Conservation (phyloP, 2,113 vertebrate species). For the Phainopepla nitens region DNA sequence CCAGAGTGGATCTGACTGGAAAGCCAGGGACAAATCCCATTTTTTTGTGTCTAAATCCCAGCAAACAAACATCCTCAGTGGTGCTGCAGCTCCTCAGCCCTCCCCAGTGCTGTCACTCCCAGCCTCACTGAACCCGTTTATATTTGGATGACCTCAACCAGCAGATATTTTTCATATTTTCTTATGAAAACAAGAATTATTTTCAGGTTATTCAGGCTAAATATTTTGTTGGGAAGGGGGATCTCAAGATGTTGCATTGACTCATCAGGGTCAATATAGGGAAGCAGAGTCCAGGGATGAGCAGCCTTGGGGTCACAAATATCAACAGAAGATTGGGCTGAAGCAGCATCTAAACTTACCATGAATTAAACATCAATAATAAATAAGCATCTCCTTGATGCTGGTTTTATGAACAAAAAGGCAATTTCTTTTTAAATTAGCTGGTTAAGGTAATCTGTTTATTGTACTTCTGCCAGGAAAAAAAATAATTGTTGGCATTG, state of each 20-base stretch:
- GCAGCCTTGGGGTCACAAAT: neutral
- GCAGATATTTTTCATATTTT: neutral
- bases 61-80: accelerated
- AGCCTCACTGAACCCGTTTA: accelerated
- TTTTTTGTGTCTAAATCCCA: neutral
- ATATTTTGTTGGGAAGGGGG: neutral
- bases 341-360: neutral
- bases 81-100: neutral
- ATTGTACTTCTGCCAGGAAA: neutral
- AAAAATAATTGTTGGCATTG: neutral
- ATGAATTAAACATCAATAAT: neutral
- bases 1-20: neutral
- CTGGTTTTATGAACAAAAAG: neutral
- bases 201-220: neutral
- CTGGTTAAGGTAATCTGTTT: neutral
- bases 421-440: neutral
- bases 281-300: neutral
- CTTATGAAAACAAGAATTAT: no score
- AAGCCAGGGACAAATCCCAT: neutral
- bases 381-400: neutral
- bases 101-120: neutral
- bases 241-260: neutral
- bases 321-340: neutral
- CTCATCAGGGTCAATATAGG: neutral
- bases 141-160: neutral